Conservation (phyloP, 2,797 vertebrate species). For the Babyrousa celebensis region DNA sequence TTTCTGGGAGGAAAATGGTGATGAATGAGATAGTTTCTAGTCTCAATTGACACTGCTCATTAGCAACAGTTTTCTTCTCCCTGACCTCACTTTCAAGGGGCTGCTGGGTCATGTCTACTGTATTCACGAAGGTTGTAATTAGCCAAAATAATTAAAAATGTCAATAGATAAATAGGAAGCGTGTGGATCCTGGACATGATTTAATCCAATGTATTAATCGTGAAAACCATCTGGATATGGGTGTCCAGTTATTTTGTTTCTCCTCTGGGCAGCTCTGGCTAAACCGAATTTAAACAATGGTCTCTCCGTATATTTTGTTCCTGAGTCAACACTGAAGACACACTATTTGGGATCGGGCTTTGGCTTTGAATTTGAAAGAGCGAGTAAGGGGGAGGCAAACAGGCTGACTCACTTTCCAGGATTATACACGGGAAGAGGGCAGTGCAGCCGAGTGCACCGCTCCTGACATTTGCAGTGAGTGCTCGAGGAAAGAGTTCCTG, state of each 20-base stretch:
- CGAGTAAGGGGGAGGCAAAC: constrained; percentile 41
- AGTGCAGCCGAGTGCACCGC: not conserved
- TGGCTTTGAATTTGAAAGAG: constrained; percentile 71
- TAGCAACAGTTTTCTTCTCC: constrained; percentile 42
- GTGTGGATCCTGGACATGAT: not conserved
- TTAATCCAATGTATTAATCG: constrained; percentile 60
- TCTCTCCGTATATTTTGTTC: constrained; percentile 61
- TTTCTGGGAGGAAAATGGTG: constrained; percentile 3
- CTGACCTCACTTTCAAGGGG: constrained; percentile 26
- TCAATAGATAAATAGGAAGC: not conserved
- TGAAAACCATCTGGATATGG: constrained; percentile 57
- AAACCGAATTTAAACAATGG: constrained; percentile 43
- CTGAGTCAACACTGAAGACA: constrained; percentile 78
- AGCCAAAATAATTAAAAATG: constrained; percentile 35
- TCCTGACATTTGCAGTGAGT: not conserved
- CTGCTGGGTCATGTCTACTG: not conserved
- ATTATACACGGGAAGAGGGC: constrained; percentile 39
- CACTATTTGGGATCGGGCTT: constrained; percentile 72
- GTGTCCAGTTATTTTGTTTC: constrained; percentile 52
- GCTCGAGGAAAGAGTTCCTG: not conserved
- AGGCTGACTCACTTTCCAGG: constrained; percentile 76
- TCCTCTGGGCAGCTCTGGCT: constrained; percentile 21
- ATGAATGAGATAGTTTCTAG: constrained; percentile 47
- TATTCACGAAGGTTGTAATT: constrained; percentile 21
- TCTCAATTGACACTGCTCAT: constrained; percentile 41